These are phyloP conservation scores for Melierax canorus DNA, from an alignment of 2,113 vertebrate genomes.

Conservation along the genomic window DNA sequence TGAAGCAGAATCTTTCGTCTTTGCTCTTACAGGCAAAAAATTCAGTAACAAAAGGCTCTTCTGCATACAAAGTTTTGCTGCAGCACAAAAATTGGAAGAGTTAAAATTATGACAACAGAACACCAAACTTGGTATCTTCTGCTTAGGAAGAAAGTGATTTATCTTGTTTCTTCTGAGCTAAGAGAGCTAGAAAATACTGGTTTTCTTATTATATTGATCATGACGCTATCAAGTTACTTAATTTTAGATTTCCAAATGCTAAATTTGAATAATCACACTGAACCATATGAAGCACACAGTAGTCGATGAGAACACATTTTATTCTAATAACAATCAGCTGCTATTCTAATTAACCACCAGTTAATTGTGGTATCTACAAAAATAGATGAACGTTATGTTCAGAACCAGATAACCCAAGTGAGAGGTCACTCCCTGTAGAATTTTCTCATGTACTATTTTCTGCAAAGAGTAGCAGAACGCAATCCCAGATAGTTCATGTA, in stretches of 20 bases:
- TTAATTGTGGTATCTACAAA: neutral
- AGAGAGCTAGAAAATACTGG: neutral
- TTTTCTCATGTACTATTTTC: neutral
- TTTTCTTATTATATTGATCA: neutral
- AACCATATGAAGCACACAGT: neutral
- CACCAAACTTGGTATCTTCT: neutral
- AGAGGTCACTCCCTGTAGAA: neutral
- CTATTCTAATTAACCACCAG: neutral
- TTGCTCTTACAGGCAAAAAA: slow-evolving; percentile 75
- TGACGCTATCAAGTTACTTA: neutral
- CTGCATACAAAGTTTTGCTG: slow-evolving; percentile 89
- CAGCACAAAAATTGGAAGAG: neutral
- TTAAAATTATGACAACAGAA: neutral
- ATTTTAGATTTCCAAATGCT: neutral
- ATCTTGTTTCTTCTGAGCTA: neutral
- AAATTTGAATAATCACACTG: neutral
- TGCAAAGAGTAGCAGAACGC: neutral
- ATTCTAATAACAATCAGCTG: neutral
- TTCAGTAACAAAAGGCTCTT: slow-evolving; percentile 89
- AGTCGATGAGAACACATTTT: neutral
- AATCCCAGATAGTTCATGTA: neutral
- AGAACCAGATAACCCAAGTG: neutral
- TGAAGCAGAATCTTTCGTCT: slow-evolving; percentile 33
- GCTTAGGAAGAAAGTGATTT: neutral
- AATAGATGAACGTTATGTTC: neutral